Conservation (phyloP, 2,797 vertebrate genomes). For the Antennarius maculatus region DNA sequence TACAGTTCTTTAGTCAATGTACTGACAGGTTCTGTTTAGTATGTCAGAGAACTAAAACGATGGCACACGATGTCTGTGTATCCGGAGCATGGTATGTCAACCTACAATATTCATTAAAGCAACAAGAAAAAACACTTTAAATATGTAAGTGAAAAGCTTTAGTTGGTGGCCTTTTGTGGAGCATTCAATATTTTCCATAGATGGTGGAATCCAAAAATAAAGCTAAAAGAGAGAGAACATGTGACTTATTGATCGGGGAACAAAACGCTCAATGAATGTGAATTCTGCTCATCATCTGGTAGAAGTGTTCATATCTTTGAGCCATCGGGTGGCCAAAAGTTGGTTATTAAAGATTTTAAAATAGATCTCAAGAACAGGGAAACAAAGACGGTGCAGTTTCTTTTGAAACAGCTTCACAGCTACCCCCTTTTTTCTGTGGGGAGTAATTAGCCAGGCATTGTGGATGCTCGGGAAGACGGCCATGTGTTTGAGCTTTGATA, state of each 20-base stretch:
- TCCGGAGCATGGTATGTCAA: no score
- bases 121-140: no score
- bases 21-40: no score
- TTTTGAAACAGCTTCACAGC: not conserved
- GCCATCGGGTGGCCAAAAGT: not conserved
- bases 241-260: not conserved
- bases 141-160: no score
- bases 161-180: no score
- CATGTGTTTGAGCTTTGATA: constrained; percentile 6
- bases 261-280: no score
- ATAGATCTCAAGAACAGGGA: not conserved
- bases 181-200: not conserved
- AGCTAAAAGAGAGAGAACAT: no score
- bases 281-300: not conserved
- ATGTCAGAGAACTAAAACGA: no score
- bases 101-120: no score
- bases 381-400: not conserved
- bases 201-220: not conserved
- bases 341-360: not conserved
- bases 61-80: no score
- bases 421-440: not conserved
- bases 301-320: not conserved
- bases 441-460: not conserved
- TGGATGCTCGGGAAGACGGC: not conserved
- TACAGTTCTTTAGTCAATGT: no score